Evolutionary conservation across 2,113 vertebrate species (phyloP), one percentile per base, ranked within the genome.

Genomic region (Eonycteris spelaea): DNA sequence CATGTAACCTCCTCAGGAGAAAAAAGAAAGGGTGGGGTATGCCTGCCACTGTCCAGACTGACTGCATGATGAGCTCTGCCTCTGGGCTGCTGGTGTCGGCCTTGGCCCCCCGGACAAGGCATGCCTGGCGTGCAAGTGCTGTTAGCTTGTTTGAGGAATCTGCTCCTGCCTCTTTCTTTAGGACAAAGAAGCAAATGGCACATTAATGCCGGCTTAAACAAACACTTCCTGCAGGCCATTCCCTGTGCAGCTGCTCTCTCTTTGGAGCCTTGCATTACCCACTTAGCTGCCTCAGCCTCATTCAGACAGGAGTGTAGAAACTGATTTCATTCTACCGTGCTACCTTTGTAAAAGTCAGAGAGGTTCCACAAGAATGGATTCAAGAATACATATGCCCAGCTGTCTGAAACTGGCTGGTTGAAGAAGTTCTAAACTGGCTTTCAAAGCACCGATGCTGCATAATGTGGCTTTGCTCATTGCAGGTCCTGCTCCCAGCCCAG

Each of bases 101-200:
- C 3, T 0, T 14, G 24, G 4, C 26, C 74, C n/a, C 8, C 6
- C 2, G 26, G 33, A 48, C 73, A 61, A 73, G 90, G 68, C 45
- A 16, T 2, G 51, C 30, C 38, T 3, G 2, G 5, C 1, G 2
- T 68, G 82, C 9, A 35, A 90, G 59, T 16, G 63, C 35, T 73
- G 30, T 13, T 78, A 15, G 79, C 68, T 55, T 67, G 53, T 33
- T 22, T 45, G 9, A 68, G 82, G 86, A 97, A 74, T 91, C 55
- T 63, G 67, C 26, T 71, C n/a, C 65, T 57, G 33, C 71, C 35
- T 82, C 94, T 87, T 77, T 96, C 86, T 87, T 96, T 80, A 88
- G 90, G 65, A 35, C 75, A 33, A 57, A 40, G 74, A 75, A 93
- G 35, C 86, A 89, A 75, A 71, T 83, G 85, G 55, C 67, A 65